Base-by-base conservation (phyloP, 1,140 invertebrate genomes). In the Lepidostoma basale region DNA sequence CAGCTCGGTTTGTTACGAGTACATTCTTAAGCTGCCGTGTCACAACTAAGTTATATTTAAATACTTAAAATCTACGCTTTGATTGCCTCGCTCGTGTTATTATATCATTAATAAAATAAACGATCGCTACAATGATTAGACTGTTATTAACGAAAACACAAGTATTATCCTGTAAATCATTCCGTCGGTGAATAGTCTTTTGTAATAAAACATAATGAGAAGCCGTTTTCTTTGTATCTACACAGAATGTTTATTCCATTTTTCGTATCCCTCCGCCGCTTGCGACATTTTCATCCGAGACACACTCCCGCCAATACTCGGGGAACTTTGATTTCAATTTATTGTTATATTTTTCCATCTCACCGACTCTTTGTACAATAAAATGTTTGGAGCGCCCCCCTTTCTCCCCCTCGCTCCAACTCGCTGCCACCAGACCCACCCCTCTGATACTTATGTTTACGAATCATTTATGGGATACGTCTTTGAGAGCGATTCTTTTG, bases 331-430 rank as follows among this genome's bases (percentile, higher is more conserved):
- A 64, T 64, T 52, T 52, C 62, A 36, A 49, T 64, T 64, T 64
- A 64, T 52, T 64, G 62, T 64, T 36, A 49, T 23, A 64, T 64
- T 52, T 62, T 64, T 64, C 62, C 62, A 64, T 52, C 62, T 52
- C 26, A 28, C 28, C 47, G 62, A 33, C 56, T 39, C 16, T 23
- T 39, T 3, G 56, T 39, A 39, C 33, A 40, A 59, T 59, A 25
- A 59, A 59, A 59, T 56, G 26, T 56, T 49, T 49, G 45, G 22
- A 49, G 45, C 52, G 28, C 30, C 36, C 23, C 20, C 20, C 36
- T 14, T 59, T 6, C 18, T n/a, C 42, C 5, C 30, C 30, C 22
- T 10, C 5, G 1, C 47, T 1, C 20, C 40, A 9, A 5, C 25
- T 18, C 26, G 36, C 36, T 12, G 14, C 23, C 3, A 1, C 54